Base-by-base conservation (phyloP, 2,888 invertebrate species). In the Pandemis cinnamomeana region DNA sequence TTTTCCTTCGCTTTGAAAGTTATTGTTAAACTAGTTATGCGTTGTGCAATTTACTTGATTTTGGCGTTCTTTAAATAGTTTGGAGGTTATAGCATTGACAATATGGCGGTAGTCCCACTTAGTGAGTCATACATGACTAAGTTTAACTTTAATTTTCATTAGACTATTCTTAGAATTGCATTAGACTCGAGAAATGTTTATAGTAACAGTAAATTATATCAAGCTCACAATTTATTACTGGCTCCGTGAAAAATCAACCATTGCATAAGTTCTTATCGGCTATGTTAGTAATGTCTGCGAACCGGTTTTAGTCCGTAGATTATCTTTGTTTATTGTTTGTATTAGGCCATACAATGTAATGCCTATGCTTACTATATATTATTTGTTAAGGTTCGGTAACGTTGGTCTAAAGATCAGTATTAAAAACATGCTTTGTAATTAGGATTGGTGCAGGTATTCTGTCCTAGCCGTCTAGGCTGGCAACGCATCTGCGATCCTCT, bases 311-410 rank as follows among this genome's bases (percentile, higher is more conserved):
- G 27, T 27, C 20, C 66, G 73, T 66, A 73, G 64, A 73, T 73
- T 60, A 70, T 73, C 69, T 64, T 53, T 69, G 51, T 70, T 73
- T 73, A 69, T 73, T n/a, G n/a, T n/a, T n/a, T 58, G 58, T 15
- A 58, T 15, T 13, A 7, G 20, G 7, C 8, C 46, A 8, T 71
- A 67, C 61, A 55, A 61, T 60, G 42, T 64, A 60, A 44, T 44
- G 44, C 48, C 48, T 67, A 51, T 48, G 64, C 48, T 61, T 53
- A 41, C 72, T 53, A 36, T 4, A 36, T 36, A 67, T 41, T 41
- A 15, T 67, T 72, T 70, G 44, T 51, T 60, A 51, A 64, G 27
- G 60, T 51, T 27, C 58, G 27, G 27, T 58, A 27, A 3, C 10
- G 27, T 27, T 53, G n/a, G 8, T 15, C 58, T 11, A 11, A 7